A percentile compares a stretch with the other conserved stretches of the same genome.
Conservation (phyloP, 2,797 vertebrate species). For the Loris lydekkerianus region DNA sequence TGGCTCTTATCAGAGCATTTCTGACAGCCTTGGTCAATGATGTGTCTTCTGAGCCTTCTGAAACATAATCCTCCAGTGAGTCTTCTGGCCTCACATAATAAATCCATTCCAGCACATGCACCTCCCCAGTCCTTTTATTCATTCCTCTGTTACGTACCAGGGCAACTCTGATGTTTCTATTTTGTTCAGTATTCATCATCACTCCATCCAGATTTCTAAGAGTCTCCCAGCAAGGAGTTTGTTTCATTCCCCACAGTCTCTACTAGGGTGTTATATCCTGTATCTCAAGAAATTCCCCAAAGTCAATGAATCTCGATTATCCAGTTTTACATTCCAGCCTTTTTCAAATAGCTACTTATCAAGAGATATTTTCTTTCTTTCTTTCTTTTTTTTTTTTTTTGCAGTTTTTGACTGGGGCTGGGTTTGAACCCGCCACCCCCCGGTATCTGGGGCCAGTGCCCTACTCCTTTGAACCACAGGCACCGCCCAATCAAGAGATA, state of each 20-base stretch:
- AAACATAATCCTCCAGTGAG: neutral
- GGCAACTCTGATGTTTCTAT: neutral
- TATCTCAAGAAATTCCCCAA: conserved; percentile 12
- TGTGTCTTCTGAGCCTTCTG: neutral
- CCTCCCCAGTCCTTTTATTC: neutral
- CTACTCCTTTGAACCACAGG: no score
- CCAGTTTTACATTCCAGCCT: conserved; percentile 18
- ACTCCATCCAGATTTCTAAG: conserved; percentile 23
- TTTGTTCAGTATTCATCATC: conserved; percentile 9
- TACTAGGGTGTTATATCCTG: neutral
- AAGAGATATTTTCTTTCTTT: no score
- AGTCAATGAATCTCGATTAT: conserved; percentile 45
- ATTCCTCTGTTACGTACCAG: neutral
- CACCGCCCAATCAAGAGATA: no score
- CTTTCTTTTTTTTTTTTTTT: no score
- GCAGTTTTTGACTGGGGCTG: no score
- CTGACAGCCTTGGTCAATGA: neutral
- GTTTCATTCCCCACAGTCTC: neutral
- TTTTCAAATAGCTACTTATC: neutral
- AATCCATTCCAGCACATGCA: neutral
- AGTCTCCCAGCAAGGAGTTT: neutral
- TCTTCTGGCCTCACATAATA: neutral
- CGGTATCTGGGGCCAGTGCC: no score
- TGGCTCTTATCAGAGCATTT: neutral
- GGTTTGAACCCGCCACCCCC: no score